These are phyloP conservation scores for Hemistola chrysoprasaria DNA, from an alignment of 2,888 invertebrate species.

Conservation along the genomic window DNA sequence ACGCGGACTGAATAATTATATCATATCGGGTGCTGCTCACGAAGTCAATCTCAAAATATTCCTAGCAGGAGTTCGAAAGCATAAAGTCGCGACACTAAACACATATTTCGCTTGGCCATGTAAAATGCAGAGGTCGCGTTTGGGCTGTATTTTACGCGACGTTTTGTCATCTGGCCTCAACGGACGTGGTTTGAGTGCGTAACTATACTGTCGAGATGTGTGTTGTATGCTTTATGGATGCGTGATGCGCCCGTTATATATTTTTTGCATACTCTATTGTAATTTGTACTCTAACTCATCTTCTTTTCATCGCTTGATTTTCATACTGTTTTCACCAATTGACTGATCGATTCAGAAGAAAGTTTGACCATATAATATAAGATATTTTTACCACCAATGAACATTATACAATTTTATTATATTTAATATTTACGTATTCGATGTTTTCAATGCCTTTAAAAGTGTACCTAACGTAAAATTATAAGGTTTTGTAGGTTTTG, in stretches of 20 bases:
- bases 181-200: slow-evolving; percentile 59
- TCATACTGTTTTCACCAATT: no score
- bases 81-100: slow-evolving; percentile 46
- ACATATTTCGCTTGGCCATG: slow-evolving; percentile 56
- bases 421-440: no score
- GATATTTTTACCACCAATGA: no score
- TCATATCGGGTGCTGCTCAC: background rate
- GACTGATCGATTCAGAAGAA: no score
- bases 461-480: no score
- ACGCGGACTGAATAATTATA: background rate
- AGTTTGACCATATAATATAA: no score
- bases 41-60: slow-evolving; percentile 26
- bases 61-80: slow-evolving; percentile 28
- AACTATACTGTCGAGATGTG: slow-evolving; percentile 31
- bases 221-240: slow-evolving; percentile 10
- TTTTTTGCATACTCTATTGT: no score
- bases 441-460: no score
- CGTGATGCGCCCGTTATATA: background rate
- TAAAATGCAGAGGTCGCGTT: slow-evolving; percentile 58
- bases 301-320: no score
- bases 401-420: no score
- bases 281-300: no score
- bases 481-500: no score
- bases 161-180: slow-evolving; percentile 66
- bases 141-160: slow-evolving; percentile 62